Evolutionary conservation across 2,888 invertebrate species (phyloP), one percentile per base, ranked within the genome.

Genomic region (Helicoverpa assulta): DNA sequence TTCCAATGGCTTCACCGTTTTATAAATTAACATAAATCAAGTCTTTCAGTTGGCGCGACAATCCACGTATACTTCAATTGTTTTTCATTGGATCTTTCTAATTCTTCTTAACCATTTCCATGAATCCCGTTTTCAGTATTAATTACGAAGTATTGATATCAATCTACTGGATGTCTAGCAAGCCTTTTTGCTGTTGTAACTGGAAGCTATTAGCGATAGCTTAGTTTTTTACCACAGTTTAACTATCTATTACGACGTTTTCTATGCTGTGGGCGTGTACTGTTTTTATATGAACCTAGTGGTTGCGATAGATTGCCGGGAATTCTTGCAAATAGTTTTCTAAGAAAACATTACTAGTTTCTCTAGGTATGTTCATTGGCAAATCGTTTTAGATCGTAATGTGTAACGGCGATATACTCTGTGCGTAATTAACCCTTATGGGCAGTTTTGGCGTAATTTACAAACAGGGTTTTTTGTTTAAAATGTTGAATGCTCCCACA

Each of bases 221-320:
- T 83, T 75, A 79, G 82, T 89, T 91, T 26, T 91, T 90, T 90
- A 78, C 82, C 19, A 29, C 16, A 52, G 55, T 68, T 70, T 71
- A 79, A 63, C 72, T 84, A 85, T 87, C 85, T 87, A 85, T 88
- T 88, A 86, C 86, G 83, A 85, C 82, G 84, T 82, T 84, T 87
- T 81, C 84, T 86, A 83, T 83, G 85, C 81, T 73, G 81, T 86
- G 85, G 89, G 88, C 80, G 89, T 83, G 82, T 80, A 86, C 64
- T 69, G 86, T 92, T 93, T 91, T 93, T 92, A 83, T 87, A 71
- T 70, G 64, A 81, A 84, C 80, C 78, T 73, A 82, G 78, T 68
- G 70, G 80, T 85, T 85, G 81, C 85, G 81, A 80, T 85, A 86
- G 84, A 89, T 88, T 88, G 83, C 82, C 83, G 79, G 84, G 88